These are phyloP conservation scores for Macrostomum lignano DNA, from an alignment of 1,140 invertebrate genomes.

Conservation along the genomic window DNA sequence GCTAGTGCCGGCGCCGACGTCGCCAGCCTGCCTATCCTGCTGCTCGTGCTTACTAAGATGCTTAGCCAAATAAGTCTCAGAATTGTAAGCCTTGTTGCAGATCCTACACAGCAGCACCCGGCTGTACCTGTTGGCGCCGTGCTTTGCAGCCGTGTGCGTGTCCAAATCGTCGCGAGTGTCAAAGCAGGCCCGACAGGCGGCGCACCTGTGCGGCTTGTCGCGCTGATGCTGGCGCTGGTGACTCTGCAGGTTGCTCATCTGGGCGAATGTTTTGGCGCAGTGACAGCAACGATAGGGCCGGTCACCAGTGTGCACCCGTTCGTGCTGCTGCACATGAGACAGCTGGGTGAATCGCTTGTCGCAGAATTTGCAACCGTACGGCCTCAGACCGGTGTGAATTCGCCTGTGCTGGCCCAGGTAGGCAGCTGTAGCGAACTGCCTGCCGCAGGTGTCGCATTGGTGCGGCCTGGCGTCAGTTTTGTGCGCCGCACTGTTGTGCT, in stretches of 20 bases:
- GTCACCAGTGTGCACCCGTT: slow-evolving; percentile 69
- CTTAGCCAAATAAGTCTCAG: slow-evolving; percentile 92
- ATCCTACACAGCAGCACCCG: slow-evolving; percentile 97
- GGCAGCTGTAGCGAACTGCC: slow-evolving; percentile 91
- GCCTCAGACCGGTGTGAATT: slow-evolving; percentile 89
- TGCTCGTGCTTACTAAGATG: slow-evolving; percentile 98
- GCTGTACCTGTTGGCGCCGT: too few relatives aligned
- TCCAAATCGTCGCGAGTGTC: too few relatives aligned
- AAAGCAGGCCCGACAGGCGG: slow-evolving; percentile 92
- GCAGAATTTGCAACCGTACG: slow-evolving; percentile 64
- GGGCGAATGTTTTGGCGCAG: slow-evolving; percentile 92
- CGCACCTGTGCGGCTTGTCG: slow-evolving; percentile 36
- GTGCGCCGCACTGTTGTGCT: neutral
- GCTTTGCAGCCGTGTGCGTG: too few relatives aligned
- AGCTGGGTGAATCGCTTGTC: slow-evolving; percentile 93
- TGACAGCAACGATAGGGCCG: slow-evolving; percentile 91
- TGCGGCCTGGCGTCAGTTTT: slow-evolving; percentile 44
- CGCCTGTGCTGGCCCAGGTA: slow-evolving; percentile 93
- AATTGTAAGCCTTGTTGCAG: slow-evolving; percentile 94
- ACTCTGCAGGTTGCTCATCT: slow-evolving; percentile 23
- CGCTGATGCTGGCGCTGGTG: too few relatives aligned
- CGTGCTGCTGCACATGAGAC: slow-evolving; percentile 91
- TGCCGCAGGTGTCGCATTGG: slow-evolving; percentile 87
- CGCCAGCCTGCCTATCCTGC: too few relatives aligned
- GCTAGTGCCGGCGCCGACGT: too few relatives aligned